phyloP scores from a whole-genome alignment of 2,888 invertebrate genomes.

The Chrysolina oricalcia region DNA sequence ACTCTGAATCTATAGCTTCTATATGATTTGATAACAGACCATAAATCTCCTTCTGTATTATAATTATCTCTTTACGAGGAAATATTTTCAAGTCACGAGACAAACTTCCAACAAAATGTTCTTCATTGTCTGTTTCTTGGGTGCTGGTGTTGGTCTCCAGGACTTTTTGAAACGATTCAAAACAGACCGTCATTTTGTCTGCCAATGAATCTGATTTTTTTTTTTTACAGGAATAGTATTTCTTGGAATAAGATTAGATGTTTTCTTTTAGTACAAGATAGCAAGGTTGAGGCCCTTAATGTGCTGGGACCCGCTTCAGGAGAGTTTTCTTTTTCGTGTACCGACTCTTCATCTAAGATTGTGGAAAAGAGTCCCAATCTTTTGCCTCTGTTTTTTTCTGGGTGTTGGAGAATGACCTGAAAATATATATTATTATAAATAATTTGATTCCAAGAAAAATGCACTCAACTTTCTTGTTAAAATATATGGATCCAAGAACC shows the following conservation, averaged over 20 bases:
- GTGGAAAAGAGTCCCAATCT: slow-evolving; percentile 10
- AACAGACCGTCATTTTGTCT: no score
- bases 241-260: slow-evolving; percentile 5
- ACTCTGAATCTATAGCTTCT: no score
- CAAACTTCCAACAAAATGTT: slow-evolving; percentile 9
- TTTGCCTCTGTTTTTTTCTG: slow-evolving; percentile 3
- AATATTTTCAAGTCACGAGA: neutral
- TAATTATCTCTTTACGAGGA: neutral
- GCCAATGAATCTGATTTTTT: no score
- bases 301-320: slow-evolving; percentile 11
- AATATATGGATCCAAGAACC: neutral
- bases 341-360: neutral
- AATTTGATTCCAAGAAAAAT: slow-evolving; percentile 1
- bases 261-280: neutral
- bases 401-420: slow-evolving; percentile 6
- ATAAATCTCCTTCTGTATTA: neutral
- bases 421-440: slow-evolving; percentile 2
- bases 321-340: neutral
- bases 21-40: no score
- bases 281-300: neutral
- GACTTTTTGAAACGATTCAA: no score
- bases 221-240: slow-evolving; percentile 16
- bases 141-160: neutral
- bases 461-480: slow-evolving; percentile 1
- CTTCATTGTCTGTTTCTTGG: slow-evolving; percentile 3